These are phyloP conservation scores for Notothenia coriiceps DNA, from an alignment of 2,113 vertebrate species.

Conservation along the genomic window DNA sequence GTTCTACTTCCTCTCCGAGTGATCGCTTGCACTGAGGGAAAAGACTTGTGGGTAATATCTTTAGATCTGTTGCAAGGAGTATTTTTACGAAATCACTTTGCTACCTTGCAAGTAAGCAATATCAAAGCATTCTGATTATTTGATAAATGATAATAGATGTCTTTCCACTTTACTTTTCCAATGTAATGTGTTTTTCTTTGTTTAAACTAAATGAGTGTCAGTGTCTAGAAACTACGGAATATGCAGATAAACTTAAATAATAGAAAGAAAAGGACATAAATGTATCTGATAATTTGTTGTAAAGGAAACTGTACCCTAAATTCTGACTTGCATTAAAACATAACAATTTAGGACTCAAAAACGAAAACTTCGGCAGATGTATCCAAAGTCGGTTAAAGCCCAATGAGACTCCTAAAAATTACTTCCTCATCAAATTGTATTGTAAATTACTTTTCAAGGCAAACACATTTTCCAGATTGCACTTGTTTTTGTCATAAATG, in stretches of 20 bases:
- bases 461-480: too few species aligned
- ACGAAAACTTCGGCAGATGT: not conserved
- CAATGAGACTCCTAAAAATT: not conserved
- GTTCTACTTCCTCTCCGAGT: slow-evolving; percentile 18
- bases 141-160: not conserved
- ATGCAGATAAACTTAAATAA: too few species aligned
- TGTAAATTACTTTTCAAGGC: too few species aligned
- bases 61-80: not conserved
- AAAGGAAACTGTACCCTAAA: not conserved
- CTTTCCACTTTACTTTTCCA: not conserved
- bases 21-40: not conserved
- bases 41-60: not conserved
- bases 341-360: not conserved
- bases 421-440: too few species aligned
- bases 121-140: not conserved
- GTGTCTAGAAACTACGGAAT: not conserved
- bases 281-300: not conserved
- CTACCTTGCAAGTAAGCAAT: too few species aligned
- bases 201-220: not conserved
- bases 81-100: not conserved
- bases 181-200: too few species aligned
- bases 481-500: too few species aligned
- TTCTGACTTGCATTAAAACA: not conserved
- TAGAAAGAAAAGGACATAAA: not conserved
- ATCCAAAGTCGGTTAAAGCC: not conserved